phyloP scores from a whole-genome alignment of 2,113 vertebrate species.

The Plecotus auritus region DNA sequence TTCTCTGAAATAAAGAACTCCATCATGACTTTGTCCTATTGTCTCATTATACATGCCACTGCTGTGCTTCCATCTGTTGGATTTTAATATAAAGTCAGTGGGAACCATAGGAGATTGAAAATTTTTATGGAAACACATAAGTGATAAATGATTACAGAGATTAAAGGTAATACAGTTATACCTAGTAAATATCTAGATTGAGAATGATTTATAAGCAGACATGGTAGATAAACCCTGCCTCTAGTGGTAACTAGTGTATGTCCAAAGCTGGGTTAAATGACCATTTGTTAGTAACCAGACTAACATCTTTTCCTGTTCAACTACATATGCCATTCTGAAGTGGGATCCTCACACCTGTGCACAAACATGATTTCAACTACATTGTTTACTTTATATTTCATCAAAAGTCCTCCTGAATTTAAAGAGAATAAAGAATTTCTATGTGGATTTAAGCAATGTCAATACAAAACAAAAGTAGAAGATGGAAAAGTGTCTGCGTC shows the following conservation, averaged over 20 bases:
- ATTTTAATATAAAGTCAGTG: conserved; percentile 32
- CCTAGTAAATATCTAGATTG: not conserved
- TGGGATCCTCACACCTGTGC: accelerated
- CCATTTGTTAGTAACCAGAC: not conserved
- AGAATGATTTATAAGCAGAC: not conserved
- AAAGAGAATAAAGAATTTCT: not conserved
- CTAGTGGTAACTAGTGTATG: not conserved
- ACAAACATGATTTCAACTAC: not conserved
- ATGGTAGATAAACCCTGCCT: not conserved
- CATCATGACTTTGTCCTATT: not conserved
- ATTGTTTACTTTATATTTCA: not conserved
- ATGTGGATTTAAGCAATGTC: not conserved
- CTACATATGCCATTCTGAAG: not conserved
- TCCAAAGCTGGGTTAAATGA: not conserved
- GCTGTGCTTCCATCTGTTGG: conserved; percentile 12
- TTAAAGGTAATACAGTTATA: not conserved
- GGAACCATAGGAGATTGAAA: not conserved
- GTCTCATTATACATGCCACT: not conserved
- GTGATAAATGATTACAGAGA: not conserved
- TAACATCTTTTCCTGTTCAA: not conserved
- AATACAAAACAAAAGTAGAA: not conserved
- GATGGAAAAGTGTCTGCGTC: not conserved
- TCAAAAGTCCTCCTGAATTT: not conserved
- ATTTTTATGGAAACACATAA: not conserved
- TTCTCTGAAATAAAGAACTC: not conserved